Evolutionary conservation across 2,888 invertebrate genomes (phyloP).

Genomic region (Micropterix aruncella): DNA sequence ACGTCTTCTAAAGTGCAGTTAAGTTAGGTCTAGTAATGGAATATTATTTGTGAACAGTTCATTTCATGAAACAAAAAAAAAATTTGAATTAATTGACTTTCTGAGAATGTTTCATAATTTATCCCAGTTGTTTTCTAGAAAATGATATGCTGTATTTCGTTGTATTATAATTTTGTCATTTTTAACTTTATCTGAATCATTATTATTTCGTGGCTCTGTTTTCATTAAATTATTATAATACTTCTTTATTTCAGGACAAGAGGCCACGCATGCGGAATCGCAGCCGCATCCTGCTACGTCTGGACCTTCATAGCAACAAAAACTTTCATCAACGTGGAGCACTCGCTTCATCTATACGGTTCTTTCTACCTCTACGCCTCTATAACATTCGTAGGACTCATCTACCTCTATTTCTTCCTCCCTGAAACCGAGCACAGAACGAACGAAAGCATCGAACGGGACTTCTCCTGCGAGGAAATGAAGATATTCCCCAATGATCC

Average conservation of each 20-base stretch:
- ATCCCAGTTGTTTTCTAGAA: too few species aligned
- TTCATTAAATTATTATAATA: conserved; percentile 1
- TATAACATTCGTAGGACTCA: conserved; percentile 16
- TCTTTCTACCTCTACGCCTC: conserved; percentile 18
- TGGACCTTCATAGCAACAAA: conserved; percentile 19
- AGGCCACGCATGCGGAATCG: conserved; percentile 18
- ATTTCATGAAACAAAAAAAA: too few species aligned
- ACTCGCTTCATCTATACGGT: conserved; percentile 16
- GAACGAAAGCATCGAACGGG: conserved; percentile 17
- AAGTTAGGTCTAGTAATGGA: too few species aligned
- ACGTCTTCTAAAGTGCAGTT: too few species aligned
- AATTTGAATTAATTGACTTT: too few species aligned
- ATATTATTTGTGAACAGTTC: too few species aligned
- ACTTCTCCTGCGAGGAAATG: conserved; percentile 10
- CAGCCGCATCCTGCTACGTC: conserved; percentile 20
- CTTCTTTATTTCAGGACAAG: conserved; percentile 15
- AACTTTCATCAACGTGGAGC: conserved; percentile 18
- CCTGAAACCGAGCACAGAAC: conserved; percentile 21
- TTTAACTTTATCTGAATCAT: conserved; percentile 1
- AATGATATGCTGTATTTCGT: too few species aligned
- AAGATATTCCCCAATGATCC: conserved; percentile 8
- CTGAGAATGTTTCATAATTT: too few species aligned
- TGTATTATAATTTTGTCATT: too few species aligned
- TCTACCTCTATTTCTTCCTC: conserved; percentile 17
- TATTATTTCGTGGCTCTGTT: conserved; percentile 1